Evolutionary conservation across 2,113 vertebrate genomes (phyloP).

Genomic region (Seriola quinqueradiata): DNA sequence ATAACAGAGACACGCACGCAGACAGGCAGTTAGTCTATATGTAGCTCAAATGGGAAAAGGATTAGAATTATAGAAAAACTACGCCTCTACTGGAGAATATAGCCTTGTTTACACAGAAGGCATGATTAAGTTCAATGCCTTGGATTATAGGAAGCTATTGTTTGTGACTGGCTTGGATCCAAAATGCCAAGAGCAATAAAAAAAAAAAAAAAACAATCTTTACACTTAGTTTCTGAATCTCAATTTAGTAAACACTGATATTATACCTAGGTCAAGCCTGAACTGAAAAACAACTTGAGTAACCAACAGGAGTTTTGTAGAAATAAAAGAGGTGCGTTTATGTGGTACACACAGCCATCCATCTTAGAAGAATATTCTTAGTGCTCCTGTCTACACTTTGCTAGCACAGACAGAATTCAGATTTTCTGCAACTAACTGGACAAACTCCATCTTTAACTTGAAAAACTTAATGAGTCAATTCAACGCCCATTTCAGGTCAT

Average conservation of each 20-base stretch:
- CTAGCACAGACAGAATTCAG: neutral
- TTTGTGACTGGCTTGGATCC: slow-evolving; percentile 17
- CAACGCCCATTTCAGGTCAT: neutral
- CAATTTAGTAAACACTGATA: neutral
- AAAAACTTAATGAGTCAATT: slow-evolving; percentile 25
- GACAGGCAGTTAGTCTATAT: slow-evolving; percentile 48
- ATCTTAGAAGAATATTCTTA: slow-evolving; percentile 13
- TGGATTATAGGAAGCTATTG: slow-evolving; percentile 31
- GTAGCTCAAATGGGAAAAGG: slow-evolving; percentile 21
- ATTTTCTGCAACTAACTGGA: neutral
- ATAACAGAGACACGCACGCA: slow-evolving; percentile 53
- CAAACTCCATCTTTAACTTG: slow-evolving; percentile 8
- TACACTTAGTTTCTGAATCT: neutral
- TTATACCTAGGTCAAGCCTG: neutral
- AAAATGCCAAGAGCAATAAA: slow-evolving; percentile 24
- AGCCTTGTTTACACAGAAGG: slow-evolving; percentile 4
- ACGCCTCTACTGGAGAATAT: slow-evolving; percentile 14
- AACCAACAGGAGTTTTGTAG: neutral
- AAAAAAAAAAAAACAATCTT: neutral
- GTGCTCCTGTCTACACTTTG: neutral
- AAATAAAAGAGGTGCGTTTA: neutral
- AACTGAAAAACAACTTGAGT: neutral
- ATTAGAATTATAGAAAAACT: slow-evolving; percentile 47
- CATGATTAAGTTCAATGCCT: slow-evolving; percentile 27
- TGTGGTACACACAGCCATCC: neutral